Evolutionary conservation across 2,888 invertebrate genomes (phyloP), one percentile per base, ranked within the genome.

Genomic region (Diarsia rubi): DNA sequence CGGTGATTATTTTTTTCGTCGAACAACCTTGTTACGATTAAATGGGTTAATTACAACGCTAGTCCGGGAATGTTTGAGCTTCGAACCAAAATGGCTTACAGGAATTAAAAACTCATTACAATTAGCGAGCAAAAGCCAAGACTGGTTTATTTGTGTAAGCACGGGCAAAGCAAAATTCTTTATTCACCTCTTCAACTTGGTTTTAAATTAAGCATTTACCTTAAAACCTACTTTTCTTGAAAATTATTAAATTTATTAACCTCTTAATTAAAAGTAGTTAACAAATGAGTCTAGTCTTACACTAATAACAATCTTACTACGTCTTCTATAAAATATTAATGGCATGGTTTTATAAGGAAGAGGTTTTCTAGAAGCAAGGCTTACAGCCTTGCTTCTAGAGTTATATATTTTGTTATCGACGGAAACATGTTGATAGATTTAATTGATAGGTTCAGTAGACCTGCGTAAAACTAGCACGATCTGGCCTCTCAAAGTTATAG

Each of bases 51-150:
- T 90, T 88, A 86, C 86, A 73, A 78, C 72, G 64, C 75, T 74
- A 85, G 77, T 79, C 81, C 70, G 69, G 73, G 81, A 86, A 88
- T 80, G 73, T 86, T 87, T 84, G 79, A 85, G 85, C 73, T 87
- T 85, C 81, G 71, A 86, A 79, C 84, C 83, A 72, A 87, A 90
- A 87, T 87, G 85, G 88, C 88, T 89, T 88, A 75, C 69, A 47
- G 84, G 87, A 89, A 91, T 91, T 90, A 90, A 91, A 91, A 91
- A 88, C 88, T 90, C 90, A 88, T 91, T 90, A 90, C 85, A 89
- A 89, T 90, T 90, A 88, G 86, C 86, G 69, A 77, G 79, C 83
- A 85, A 88, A 82, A 80, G 86, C 79, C 84, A 83, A 83, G 80
- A 79, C 84, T 88, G 89, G 89, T 88, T 59, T 59, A 59, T 31